phyloP scores from a whole-genome alignment of 2,797 vertebrate species.

The Mareca penelope region DNA sequence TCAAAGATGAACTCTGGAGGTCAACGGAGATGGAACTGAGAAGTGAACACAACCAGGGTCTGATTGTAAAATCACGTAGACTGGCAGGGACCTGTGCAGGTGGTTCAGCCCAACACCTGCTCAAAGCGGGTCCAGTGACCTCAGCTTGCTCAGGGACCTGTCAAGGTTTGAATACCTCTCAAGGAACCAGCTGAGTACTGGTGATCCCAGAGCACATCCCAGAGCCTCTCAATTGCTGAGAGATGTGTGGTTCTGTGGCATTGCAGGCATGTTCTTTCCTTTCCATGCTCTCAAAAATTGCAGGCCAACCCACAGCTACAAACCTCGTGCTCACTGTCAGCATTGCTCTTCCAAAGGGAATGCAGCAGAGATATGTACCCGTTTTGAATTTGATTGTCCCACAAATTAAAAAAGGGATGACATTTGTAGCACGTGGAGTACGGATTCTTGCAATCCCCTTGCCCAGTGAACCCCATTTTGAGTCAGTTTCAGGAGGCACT shows the following conservation, averaged over 20 bases:
- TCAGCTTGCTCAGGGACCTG: not conserved
- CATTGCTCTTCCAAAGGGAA: not conserved
- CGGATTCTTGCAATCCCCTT: not conserved
- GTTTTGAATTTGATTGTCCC: not conserved
- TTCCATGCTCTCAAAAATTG: not conserved
- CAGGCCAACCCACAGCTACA: not conserved
- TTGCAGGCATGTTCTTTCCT: not conserved
- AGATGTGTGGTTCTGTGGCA: not conserved
- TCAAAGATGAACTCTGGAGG: not conserved
- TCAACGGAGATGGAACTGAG: not conserved
- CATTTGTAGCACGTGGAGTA: not conserved
- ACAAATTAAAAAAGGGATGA: not conserved
- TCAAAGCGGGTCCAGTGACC: not conserved
- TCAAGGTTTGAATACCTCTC: not conserved
- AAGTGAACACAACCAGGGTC: not conserved
- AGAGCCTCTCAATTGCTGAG: not conserved
- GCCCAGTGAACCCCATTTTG: not conserved
- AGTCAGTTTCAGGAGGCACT: not conserved
- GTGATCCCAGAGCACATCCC: not conserved
- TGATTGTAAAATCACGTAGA: not conserved
- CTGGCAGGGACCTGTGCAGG: not conserved
- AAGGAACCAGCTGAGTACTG: accelerated
- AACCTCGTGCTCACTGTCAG: not conserved
- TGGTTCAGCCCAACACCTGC: not conserved
- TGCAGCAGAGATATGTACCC: not conserved